Conservation (phyloP, 2,797 vertebrate genomes). For the Danio aesculapii region DNA sequence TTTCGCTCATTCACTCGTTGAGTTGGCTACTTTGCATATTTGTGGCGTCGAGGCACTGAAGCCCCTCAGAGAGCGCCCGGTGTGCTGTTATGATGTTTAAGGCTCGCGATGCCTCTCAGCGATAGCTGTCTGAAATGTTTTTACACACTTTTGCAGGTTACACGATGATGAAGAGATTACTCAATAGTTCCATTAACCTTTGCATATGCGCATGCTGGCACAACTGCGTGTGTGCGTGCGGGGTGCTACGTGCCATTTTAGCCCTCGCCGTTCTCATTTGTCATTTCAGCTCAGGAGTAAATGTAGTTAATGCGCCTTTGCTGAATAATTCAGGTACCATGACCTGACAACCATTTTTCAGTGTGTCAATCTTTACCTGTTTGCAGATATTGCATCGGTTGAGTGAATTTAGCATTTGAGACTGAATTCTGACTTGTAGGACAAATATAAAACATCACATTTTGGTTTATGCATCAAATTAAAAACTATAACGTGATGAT, state of each 20-base stretch:
- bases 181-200: constrained; percentile 65
- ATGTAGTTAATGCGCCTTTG: constrained; percentile 12
- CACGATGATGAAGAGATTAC: constrained; percentile 62
- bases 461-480: no score
- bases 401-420: not conserved
- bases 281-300: constrained; percentile 37
- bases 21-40: constrained; percentile 62
- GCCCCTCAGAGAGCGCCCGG: constrained; percentile 53
- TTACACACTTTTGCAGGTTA: constrained; percentile 58
- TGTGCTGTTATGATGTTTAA: constrained; percentile 53
- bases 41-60: constrained; percentile 50
- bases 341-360: constrained; percentile 12
- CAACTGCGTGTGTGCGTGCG: constrained; percentile 1
- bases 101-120: constrained; percentile 57
- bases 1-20: constrained; percentile 52
- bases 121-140: constrained; percentile 60
- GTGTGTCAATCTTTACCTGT: constrained; percentile 22
- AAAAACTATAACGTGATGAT: no score
- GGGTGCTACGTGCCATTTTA: constrained; percentile 10
- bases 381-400: not conserved
- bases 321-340: constrained; percentile 32
- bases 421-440: not conserved
- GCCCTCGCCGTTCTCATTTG: constrained; percentile 20
- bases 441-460: no score
- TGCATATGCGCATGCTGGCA: constrained; percentile 25